Evolutionary conservation across 2,113 vertebrate genomes (phyloP).

Genomic region (Ophthalmolycus amberensis): DNA sequence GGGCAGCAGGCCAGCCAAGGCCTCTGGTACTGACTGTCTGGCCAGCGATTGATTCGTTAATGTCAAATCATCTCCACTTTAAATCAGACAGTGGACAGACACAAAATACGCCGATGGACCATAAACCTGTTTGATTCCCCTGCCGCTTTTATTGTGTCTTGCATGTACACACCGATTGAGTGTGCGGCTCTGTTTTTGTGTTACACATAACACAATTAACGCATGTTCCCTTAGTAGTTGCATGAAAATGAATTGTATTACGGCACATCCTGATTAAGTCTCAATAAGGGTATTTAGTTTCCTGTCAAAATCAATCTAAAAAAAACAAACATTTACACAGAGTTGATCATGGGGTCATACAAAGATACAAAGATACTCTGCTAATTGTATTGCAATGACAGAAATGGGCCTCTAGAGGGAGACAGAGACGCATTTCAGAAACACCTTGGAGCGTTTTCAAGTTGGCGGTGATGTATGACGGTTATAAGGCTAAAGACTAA

Average conservation of each 20-base stretch:
- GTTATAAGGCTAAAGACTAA: background rate
- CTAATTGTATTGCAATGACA: conserved; percentile 9
- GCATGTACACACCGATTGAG: background rate
- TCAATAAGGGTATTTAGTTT: background rate
- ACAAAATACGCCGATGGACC: background rate
- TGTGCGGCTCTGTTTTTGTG: background rate
- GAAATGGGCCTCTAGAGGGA: conserved; percentile 19
- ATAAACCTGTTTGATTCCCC: conserved; percentile 8
- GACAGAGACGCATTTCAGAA: background rate
- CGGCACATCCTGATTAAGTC: background rate
- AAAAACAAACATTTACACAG: background rate
- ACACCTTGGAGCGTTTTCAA: background rate
- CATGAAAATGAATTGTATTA: background rate
- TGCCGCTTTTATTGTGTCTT: conserved; percentile 10
- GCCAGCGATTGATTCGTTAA: conserved; percentile 65
- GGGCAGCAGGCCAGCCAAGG: conserved; percentile 53
- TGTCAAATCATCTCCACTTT: conserved; percentile 47
- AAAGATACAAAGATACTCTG: accelerated
- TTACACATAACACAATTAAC: background rate
- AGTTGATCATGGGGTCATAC: background rate
- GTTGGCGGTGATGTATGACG: background rate
- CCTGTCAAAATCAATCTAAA: background rate
- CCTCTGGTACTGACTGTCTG: conserved; percentile 75
- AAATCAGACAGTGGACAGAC: conserved; percentile 30
- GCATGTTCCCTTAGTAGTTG: background rate